Conservation (phyloP, 2,797 vertebrate genomes). For the Sternarchorhynchus goeldii region DNA sequence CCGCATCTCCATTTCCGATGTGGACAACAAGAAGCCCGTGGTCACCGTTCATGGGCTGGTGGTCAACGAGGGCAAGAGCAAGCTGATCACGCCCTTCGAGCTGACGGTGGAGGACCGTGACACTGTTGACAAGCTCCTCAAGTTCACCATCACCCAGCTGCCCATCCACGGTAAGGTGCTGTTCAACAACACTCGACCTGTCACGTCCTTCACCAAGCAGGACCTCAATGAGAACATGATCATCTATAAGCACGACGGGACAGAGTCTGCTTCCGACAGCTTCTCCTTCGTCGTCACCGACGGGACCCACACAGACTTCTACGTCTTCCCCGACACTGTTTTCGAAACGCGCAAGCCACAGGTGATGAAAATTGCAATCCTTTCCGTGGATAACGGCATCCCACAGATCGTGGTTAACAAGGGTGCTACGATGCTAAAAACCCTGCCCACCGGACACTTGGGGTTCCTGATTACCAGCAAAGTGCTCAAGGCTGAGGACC, state of each 20-base stretch:
- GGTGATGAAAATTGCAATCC: conserved; percentile 85
- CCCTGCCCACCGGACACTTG: conserved; percentile 81
- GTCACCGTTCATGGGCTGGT: conserved; percentile 84
- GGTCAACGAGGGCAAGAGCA: conserved; percentile 86
- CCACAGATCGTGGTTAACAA: conserved; percentile 91
- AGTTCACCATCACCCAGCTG: conserved; percentile 87
- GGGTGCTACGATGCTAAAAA: conserved; percentile 83
- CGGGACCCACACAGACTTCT: conserved; percentile 93
- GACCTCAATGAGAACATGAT: conserved; percentile 96
- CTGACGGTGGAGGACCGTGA: conserved; percentile 92
- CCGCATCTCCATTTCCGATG: conserved; percentile 89
- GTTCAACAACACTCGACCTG: conserved; percentile 81
- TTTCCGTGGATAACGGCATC: conserved; percentile 85
- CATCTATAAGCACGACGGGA: conserved; percentile 93
- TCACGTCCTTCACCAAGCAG: conserved; percentile 89
- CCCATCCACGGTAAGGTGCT: conserved; percentile 89
- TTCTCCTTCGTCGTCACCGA: conserved; percentile 95
- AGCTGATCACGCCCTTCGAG: conserved; percentile 95
- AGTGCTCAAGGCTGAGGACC: conserved; percentile 87
- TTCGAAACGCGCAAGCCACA: conserved; percentile 90
- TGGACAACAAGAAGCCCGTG: conserved; percentile 96
- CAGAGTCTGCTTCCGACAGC: conserved; percentile 85
- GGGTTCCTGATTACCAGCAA: conserved; percentile 94
- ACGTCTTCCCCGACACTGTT: conserved; percentile 90
- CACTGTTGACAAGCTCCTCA: conserved; percentile 83